phyloP scores from a whole-genome alignment of 2,797 vertebrate genomes.

The Taenioides sp. region DNA sequence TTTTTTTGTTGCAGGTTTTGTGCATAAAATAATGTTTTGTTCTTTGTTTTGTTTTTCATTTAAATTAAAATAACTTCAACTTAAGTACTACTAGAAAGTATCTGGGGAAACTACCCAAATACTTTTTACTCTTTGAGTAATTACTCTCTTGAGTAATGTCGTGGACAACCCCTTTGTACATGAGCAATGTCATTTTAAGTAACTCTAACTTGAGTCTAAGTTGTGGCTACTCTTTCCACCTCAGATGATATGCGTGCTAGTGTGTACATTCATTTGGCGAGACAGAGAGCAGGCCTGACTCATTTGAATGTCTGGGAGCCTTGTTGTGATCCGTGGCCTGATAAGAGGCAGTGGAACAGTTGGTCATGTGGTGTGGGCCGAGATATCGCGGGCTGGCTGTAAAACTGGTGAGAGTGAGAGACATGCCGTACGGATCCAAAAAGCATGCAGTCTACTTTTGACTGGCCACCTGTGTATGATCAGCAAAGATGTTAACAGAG shows the following conservation, averaged over 20 bases:
- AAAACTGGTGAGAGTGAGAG: slow-evolving; percentile 46
- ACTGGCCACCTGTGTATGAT: slow-evolving; percentile 51
- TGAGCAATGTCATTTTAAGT: no score
- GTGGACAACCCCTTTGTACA: no score
- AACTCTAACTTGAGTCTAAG: no score
- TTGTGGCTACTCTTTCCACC: no score
- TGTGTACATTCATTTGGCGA: slow-evolving; percentile 18
- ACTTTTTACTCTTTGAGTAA: no score
- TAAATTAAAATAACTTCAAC: no score
- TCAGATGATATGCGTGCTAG: slow-evolving; percentile 2
- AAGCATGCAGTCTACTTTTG: slow-evolving; percentile 30
- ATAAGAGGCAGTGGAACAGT: slow-evolving; percentile 57
- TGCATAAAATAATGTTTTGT: no score
- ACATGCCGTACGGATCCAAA: slow-evolving; percentile 37
- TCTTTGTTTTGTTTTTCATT: no score
- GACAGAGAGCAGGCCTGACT: slow-evolving; percentile 47
- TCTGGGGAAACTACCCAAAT: no score
- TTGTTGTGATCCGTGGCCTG: slow-evolving; percentile 63
- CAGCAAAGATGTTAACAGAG: slow-evolving; percentile 7
- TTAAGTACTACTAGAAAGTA: no score
- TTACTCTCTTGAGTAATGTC: no score
- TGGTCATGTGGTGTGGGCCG: slow-evolving; percentile 66
- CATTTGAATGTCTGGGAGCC: slow-evolving; percentile 63
- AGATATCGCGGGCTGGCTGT: slow-evolving; percentile 57
- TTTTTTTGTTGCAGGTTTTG: no score